A percentile compares a stretch with the other conserved stretches of the same genome.
Evolutionary conservation across 2,113 vertebrate genomes (phyloP).

Genomic region (Pituophis catenifer): DNA sequence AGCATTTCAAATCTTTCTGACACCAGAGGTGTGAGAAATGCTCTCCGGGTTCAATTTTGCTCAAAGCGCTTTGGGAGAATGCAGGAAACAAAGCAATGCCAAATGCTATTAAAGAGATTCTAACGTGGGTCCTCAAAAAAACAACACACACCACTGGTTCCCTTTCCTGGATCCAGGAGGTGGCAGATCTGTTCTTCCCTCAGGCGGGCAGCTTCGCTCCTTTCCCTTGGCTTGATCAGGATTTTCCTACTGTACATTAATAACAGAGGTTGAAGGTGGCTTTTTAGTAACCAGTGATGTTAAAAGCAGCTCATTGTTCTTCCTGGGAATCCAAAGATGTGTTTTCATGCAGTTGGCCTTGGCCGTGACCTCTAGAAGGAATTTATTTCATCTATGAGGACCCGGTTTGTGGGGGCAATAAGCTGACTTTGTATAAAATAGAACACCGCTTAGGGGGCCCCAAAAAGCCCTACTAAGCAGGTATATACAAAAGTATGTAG

Average conservation of each 20-base stretch:
- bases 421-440: no score
- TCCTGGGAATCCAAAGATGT: not conserved
- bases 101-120: slow-evolving; percentile 61
- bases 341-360: not conserved
- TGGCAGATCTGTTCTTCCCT: slow-evolving; percentile 40
- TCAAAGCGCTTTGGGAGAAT: slow-evolving; percentile 34
- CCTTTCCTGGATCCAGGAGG: slow-evolving; percentile 47
- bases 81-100: slow-evolving; percentile 53
- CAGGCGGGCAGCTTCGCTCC: not conserved
- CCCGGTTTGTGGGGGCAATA: no score
- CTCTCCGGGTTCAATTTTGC: slow-evolving; percentile 25
- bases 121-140: slow-evolving; percentile 43
- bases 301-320: not conserved
- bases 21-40: slow-evolving; percentile 32
- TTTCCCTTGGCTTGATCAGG: not conserved
- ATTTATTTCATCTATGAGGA: not conserved
- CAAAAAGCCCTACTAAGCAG: no score
- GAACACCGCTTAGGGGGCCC: no score
- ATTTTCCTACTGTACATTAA: not conserved
- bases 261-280: not conserved
- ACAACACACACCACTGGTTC: slow-evolving; percentile 63
- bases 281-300: not conserved
- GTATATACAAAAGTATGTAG: no score
- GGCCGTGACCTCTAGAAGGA: not conserved
- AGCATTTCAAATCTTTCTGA: slow-evolving; percentile 20